Percentiles rank a stretch among this genome's conserved stretches.
These are phyloP conservation scores for Oncorhynchus tshawytscha DNA, from an alignment of 2,113 vertebrate genomes.

Conservation along the genomic window DNA sequence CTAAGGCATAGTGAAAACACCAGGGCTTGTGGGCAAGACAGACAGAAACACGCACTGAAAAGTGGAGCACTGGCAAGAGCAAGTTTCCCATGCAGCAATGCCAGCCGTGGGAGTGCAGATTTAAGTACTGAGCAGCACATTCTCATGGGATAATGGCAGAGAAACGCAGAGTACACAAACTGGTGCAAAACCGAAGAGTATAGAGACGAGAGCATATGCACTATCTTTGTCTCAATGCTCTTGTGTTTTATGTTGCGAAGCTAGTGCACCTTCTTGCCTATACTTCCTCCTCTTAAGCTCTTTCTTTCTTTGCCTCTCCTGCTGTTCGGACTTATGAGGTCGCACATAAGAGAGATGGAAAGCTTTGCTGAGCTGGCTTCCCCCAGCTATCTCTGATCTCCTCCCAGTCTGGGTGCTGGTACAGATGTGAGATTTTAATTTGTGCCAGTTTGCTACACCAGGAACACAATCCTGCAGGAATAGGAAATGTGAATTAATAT, in stretches of 20 bases:
- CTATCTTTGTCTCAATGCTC: too few species aligned
- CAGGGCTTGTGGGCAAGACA: too few species aligned
- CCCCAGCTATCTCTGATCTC: constrained; percentile 46
- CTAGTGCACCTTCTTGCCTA: neutral
- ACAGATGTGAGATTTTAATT: too few species aligned
- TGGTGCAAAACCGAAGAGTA: neutral
- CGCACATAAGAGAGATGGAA: constrained; percentile 43
- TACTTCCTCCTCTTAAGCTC: constrained; percentile 4
- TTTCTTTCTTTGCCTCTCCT: constrained; percentile 10
- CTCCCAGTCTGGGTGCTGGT: constrained; percentile 32
- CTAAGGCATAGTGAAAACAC: neutral
- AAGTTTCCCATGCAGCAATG: neutral
- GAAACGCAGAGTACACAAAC: constrained; percentile 9
- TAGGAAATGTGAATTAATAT: too few species aligned
- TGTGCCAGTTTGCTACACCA: too few species aligned
- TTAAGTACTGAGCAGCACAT: constrained; percentile 34
- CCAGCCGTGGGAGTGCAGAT: constrained; percentile 9
- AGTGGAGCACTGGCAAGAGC: neutral
- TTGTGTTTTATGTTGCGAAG: neutral
- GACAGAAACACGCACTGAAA: too few species aligned
- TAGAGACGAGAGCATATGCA: too few species aligned
- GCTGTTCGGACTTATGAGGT: constrained; percentile 45
- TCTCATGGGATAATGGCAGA: constrained; percentile 44
- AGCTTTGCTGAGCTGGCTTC: constrained; percentile 33
- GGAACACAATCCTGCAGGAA: too few species aligned